These are phyloP conservation scores for Habropoda laboriosa DNA, from an alignment of 1,140 invertebrate species.

Conservation along the genomic window DNA sequence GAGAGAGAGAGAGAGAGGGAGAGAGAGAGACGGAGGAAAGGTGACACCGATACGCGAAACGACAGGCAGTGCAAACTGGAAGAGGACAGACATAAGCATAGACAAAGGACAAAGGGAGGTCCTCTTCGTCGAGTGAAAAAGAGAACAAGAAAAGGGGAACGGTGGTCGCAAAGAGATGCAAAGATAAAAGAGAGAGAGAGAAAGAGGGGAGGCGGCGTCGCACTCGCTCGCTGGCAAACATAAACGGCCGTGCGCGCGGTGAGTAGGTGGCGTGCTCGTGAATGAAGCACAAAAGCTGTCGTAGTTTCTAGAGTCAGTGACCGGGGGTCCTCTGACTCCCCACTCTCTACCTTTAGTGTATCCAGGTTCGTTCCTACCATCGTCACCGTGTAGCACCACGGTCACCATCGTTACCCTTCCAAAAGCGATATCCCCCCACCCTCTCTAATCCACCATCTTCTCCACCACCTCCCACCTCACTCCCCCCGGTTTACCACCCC, in stretches of 20 bases:
- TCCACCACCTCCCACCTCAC: not conserved
- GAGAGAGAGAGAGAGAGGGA: not conserved
- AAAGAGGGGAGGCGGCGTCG: not conserved
- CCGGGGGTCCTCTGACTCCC: slow-evolving; percentile 44
- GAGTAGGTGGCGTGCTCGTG: slow-evolving; percentile 69
- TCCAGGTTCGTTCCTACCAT: slow-evolving; percentile 49
- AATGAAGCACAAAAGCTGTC: slow-evolving; percentile 70
- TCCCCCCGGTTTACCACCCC: not conserved
- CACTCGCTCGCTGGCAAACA: slow-evolving; percentile 19
- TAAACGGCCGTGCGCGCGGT: slow-evolving; percentile 33
- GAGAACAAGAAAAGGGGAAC: too few relatives aligned
- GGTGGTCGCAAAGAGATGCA: not conserved
- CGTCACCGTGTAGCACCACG: slow-evolving; percentile 44
- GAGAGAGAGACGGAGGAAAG: not conserved
- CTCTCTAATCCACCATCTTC: slow-evolving; percentile 7
- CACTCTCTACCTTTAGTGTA: slow-evolving; percentile 37
- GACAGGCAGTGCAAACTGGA: too few relatives aligned
- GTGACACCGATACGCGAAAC: not conserved
- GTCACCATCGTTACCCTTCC: slow-evolving; percentile 52
- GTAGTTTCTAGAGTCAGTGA: slow-evolving; percentile 73
- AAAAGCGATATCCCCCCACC: slow-evolving; percentile 18
- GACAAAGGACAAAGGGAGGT: not conserved
- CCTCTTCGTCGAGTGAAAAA: not conserved
- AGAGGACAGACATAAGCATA: not conserved
- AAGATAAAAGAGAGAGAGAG: not conserved